Conservation (phyloP, 2,113 vertebrate species). For the Opisthocomus hoazin region DNA sequence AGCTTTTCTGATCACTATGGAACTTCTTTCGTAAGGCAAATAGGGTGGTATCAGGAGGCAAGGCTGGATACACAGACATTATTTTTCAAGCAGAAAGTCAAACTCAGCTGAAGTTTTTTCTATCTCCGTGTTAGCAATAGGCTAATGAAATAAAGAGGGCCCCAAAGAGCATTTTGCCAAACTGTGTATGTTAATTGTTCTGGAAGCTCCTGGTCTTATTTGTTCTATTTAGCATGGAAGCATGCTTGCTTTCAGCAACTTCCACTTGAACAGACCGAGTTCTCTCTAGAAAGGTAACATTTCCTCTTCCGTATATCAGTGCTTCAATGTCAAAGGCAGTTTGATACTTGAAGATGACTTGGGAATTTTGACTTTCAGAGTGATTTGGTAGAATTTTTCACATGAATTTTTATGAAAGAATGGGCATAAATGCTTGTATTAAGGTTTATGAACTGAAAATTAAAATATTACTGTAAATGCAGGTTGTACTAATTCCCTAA, state of each 20-base stretch:
- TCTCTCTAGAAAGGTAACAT: background rate
- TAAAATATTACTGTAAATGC: background rate
- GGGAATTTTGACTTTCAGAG: background rate
- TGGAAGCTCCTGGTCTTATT: background rate
- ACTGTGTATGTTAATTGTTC: background rate
- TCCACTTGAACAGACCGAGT: background rate
- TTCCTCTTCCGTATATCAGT: background rate
- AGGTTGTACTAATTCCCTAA: background rate
- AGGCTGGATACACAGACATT: background rate
- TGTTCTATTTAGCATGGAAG: background rate
- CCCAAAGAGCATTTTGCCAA: background rate
- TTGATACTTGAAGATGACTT: background rate
- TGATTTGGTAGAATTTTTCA: background rate
- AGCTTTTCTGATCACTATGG: background rate
- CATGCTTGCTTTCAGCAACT: background rate
- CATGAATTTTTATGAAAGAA: background rate
- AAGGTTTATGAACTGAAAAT: background rate
- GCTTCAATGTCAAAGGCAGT: background rate
- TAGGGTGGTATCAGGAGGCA: background rate
- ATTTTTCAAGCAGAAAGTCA: background rate
- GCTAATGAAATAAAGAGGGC: constrained; percentile 12
- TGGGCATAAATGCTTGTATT: background rate
- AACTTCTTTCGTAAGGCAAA: background rate
- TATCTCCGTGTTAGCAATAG: background rate
- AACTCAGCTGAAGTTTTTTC: background rate